Evolutionary conservation across 2,888 invertebrate species (phyloP).

Genomic region (Trissolcus japonicus): DNA sequence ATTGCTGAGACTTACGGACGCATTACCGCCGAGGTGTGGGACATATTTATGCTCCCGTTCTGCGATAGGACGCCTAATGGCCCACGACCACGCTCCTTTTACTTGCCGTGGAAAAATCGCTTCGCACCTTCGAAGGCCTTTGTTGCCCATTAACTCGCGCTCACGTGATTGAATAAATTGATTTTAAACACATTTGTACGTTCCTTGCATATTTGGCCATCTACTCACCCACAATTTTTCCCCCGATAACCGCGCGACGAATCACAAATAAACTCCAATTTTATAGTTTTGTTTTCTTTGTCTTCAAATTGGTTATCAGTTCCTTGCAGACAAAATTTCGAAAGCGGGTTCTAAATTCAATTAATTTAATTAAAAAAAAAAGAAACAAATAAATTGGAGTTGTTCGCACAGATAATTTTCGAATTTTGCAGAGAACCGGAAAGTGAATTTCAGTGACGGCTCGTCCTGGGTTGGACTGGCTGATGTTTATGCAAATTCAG

Average conservation of each 20-base stretch:
- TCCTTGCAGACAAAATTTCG: too few species aligned
- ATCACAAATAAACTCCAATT: background rate
- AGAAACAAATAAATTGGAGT: background rate
- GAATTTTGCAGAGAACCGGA: slow-evolving; percentile 32
- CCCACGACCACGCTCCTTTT: slow-evolving; percentile 63
- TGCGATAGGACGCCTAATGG: slow-evolving; percentile 71
- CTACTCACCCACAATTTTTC: too few species aligned
- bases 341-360: too few species aligned
- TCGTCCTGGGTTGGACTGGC: slow-evolving; percentile 3
- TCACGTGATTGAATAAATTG: slow-evolving; percentile 20
- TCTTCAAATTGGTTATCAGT: too few species aligned
- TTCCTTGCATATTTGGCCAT: background rate
- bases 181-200: background rate
- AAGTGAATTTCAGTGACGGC: slow-evolving; percentile 41
- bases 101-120: slow-evolving; percentile 58
- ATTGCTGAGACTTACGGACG: slow-evolving; percentile 69
- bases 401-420: slow-evolving; percentile 10
- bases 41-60: slow-evolving; percentile 71
- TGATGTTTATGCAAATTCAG: slow-evolving; percentile 45
- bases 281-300: background rate
- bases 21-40: slow-evolving; percentile 71
- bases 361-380: too few species aligned
- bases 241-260: too few species aligned
- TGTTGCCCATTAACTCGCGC: slow-evolving; percentile 33
- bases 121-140: slow-evolving; percentile 40